Conservation (phyloP, 53 echinoderm and acorn worm species). For the Holothuria leucospilota region DNA sequence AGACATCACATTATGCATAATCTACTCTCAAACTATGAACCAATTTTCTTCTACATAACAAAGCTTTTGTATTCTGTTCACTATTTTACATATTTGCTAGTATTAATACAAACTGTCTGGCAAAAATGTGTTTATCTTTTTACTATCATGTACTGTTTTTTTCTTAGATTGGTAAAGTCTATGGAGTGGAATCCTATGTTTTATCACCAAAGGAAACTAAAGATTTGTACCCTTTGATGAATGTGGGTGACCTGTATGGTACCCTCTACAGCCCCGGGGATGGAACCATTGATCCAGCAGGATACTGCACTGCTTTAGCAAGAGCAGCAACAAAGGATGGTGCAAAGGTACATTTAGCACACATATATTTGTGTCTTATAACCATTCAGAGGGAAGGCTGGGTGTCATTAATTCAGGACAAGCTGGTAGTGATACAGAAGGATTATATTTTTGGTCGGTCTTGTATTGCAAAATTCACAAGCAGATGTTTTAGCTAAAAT, state of each 20-base stretch:
- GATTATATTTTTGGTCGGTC: too few species aligned
- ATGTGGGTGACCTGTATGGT: slow-evolving; percentile 84
- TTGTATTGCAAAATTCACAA: too few species aligned
- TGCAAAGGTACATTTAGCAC: slow-evolving; percentile 69
- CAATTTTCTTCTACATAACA: too few species aligned
- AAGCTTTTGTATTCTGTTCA: too few species aligned
- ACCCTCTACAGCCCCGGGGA: slow-evolving; percentile 87
- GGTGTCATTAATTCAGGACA: too few species aligned
- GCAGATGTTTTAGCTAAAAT: too few species aligned
- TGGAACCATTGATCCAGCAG: slow-evolving; percentile 94
- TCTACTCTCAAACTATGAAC: too few species aligned
- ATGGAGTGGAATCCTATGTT: slow-evolving; percentile 82
- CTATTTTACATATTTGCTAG: neutral
- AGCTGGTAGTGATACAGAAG: too few species aligned
- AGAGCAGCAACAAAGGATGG: slow-evolving; percentile 85
- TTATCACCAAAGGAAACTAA: slow-evolving; percentile 86
- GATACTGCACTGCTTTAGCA: slow-evolving; percentile 83
- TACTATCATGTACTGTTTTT: neutral
- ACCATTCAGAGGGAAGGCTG: too few species aligned
- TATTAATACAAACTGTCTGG: neutral
- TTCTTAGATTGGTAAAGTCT: slow-evolving; percentile 82
- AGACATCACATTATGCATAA: too few species aligned
- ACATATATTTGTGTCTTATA: too few species aligned
- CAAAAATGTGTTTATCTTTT: neutral
- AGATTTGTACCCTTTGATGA: slow-evolving; percentile 85